Conservation (phyloP, 2,113 vertebrate species). For the Smithornis capensis region DNA sequence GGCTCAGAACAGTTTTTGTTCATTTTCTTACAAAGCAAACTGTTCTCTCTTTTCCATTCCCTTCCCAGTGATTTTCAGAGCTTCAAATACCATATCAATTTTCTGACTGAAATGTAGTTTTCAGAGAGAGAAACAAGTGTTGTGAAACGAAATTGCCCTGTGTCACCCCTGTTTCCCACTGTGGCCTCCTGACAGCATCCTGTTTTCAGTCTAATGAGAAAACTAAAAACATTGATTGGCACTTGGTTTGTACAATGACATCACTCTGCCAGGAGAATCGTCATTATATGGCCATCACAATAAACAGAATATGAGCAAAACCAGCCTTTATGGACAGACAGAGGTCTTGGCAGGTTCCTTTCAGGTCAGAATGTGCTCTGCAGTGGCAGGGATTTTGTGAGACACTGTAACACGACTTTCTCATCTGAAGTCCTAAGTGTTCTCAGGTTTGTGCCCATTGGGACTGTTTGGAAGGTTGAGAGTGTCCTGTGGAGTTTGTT, state of each 20-base stretch:
- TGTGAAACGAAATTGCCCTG: not conserved
- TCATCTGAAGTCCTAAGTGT: not conserved
- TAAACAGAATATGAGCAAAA: not conserved
- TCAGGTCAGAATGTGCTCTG: not conserved
- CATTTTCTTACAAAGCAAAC: not conserved
- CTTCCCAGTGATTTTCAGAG: not conserved
- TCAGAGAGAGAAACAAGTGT: not conserved
- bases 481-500: not conserved
- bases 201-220: not conserved
- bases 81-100: not conserved
- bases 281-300: rapidly evolving
- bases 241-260: not conserved
- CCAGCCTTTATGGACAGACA: not conserved
- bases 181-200: not conserved
- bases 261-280: not conserved
- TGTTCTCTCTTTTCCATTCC: not conserved
- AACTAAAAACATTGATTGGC: not conserved
- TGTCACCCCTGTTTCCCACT: not conserved
- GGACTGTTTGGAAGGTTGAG: not conserved
- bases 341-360: not conserved
- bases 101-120: not conserved
- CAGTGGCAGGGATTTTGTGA: not conserved
- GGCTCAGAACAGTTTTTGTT: not conserved
- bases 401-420: not conserved
- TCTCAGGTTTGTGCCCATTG: not conserved